Evolutionary conservation across 2,113 vertebrate genomes (phyloP), one percentile per base, ranked within the genome.

Genomic region (Synodontis membranacea): DNA sequence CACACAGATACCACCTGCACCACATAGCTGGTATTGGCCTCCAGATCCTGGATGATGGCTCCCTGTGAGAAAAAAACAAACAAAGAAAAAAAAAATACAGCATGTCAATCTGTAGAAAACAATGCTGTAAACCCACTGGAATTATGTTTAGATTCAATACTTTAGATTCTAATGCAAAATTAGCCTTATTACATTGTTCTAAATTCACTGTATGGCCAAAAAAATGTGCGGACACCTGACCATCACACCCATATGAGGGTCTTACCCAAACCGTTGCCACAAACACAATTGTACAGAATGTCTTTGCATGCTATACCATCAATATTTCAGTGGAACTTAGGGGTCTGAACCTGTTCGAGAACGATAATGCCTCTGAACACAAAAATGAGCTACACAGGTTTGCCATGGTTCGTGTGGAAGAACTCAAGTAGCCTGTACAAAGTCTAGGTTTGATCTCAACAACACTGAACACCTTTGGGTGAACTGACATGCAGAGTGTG

Each of bases 1-100:
- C 98, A 99, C 89, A 99, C 93, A 48, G 98, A 97, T 92, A 98
- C 96, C 92, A 99, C 97, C 92, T 97, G 97, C 87, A 99, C 92
- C 91, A 94, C 94, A 14, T 99, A 99, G 94, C 96, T 99, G 89
- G 94, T 96, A 90, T 99, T 99, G 91, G 96, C 94, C 58, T 95
- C 64, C 83, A 99, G 94, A 89, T 97, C 96, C 83, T 95, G 96
- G 52, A 99, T 94, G 92, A 99, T 98, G 79, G 98, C 98, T 39
- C 98, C 98, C 98, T 99, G 91, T 28, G 62, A 52, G 21, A 46
- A 25, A 50, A n/a, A n/a, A n/a, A n/a, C n/a, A n/a, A 70, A 85
- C 12, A 79, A 54, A 19, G 21, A 23, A 54, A 19, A 72, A 58
- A 70, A 66, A 37, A 44, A 56, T 54, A 34, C 19, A 42, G 68